phyloP scores from a whole-genome alignment of 2,888 invertebrate genomes.

The Kryphioiulus occultus region DNA sequence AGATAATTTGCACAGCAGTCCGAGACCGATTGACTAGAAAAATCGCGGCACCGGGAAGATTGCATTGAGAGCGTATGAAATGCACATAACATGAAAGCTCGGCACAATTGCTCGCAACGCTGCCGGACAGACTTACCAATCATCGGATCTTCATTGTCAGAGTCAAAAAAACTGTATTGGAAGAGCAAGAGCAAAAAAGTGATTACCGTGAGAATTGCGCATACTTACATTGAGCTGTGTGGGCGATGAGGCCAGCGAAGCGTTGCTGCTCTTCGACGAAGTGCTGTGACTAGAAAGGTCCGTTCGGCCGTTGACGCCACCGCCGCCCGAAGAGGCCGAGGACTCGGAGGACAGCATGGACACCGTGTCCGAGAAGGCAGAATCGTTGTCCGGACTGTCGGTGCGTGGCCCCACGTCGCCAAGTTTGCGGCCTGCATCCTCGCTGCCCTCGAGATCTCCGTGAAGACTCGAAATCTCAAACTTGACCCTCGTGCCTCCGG shows the following conservation, averaged over 20 bases:
- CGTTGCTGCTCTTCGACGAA: conserved; percentile 56
- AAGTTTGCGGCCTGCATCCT: neutral
- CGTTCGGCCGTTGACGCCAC: conserved; percentile 59
- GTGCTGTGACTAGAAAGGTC: conserved; percentile 55
- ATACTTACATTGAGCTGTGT: conserved; percentile 55
- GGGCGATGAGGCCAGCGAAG: conserved; percentile 56
- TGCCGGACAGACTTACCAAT: neutral
- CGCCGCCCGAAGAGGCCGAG: conserved; percentile 87
- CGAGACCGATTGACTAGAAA: neutral
- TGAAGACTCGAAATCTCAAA: conserved; percentile 35
- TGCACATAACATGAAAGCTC: conserved; percentile 6
- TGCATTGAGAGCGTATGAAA: neutral
- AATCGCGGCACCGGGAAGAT: neutral
- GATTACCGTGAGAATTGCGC: neutral
- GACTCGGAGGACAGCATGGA: conserved; percentile 92
- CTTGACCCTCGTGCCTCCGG: neutral
- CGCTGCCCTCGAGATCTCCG: neutral
- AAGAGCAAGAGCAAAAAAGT: neutral
- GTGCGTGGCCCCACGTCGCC: conserved; percentile 69
- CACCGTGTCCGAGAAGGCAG: conserved; percentile 97
- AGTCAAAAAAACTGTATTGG: neutral
- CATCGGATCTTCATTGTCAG: neutral
- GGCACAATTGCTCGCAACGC: neutral
- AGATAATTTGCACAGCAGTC: conserved; percentile 1
- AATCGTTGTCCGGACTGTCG: conserved; percentile 97